phyloP scores from a whole-genome alignment of 2,797 vertebrate species.

The Alcedo quadribrachys region DNA sequence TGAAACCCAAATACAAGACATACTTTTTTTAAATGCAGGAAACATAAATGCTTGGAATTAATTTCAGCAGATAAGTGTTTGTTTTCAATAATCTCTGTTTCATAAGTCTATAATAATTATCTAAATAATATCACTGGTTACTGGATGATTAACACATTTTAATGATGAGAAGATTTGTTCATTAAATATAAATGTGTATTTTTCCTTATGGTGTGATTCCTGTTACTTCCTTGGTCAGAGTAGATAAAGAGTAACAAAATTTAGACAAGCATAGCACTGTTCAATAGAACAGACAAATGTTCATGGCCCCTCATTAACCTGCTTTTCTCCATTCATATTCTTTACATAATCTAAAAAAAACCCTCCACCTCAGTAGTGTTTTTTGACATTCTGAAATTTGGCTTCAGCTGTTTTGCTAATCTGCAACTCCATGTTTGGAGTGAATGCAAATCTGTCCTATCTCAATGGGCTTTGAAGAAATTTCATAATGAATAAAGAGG shows the following conservation, averaged over 20 bases:
- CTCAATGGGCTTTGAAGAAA: neutral
- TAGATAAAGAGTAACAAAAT: neutral
- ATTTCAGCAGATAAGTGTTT: neutral
- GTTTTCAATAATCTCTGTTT: constrained; percentile 34
- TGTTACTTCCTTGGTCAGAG: neutral
- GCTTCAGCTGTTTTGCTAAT: neutral
- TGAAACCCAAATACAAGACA: neutral
- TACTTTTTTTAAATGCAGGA: neutral
- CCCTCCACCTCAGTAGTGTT: neutral
- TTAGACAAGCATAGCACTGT: neutral
- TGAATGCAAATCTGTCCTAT: fast-evolving
- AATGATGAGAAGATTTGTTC: neutral
- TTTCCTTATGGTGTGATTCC: neutral
- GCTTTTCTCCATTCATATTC: neutral
- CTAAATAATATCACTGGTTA: neutral
- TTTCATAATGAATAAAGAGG: neutral
- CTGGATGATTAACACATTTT: constrained; percentile 26
- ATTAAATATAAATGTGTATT: neutral
- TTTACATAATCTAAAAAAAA: neutral
- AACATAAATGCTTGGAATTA: constrained; percentile 21
- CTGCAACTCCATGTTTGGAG: neutral
- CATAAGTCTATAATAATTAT: constrained; percentile 19
- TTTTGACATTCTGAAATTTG: neutral
- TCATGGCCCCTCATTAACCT: neutral
- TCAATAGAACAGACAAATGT: neutral